Evolutionary conservation across 2,797 vertebrate species (phyloP).

Genomic region (Myoxocephalus aenaeus): DNA sequence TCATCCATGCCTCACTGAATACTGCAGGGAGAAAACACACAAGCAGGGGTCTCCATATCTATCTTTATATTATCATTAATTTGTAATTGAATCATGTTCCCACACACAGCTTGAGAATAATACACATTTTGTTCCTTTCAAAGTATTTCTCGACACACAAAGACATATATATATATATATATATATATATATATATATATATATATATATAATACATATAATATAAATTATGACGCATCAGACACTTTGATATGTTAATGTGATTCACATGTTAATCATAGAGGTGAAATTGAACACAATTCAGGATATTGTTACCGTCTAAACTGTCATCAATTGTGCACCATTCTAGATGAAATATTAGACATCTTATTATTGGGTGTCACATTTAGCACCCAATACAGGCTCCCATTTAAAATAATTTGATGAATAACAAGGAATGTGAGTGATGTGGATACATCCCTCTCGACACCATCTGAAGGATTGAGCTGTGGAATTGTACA

Average conservation of each 20-base stretch:
- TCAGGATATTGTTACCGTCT: background rate
- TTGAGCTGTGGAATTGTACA: background rate
- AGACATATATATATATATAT: background rate
- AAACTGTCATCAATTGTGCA: background rate
- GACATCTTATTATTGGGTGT: background rate
- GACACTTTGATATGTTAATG: background rate
- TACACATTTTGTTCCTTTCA: background rate
- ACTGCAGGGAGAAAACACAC: constrained; percentile 23
- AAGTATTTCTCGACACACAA: background rate
- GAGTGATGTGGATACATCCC: background rate
- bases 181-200: background rate
- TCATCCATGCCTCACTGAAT: constrained; percentile 6
- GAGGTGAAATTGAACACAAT: background rate
- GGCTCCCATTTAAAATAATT: background rate
- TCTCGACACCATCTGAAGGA: background rate
- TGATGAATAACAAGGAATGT: constrained; percentile 3
- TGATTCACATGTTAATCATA: constrained; percentile 10
- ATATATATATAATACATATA: background rate
- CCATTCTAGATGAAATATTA: constrained; percentile 25
- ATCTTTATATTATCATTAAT: constrained; percentile 6
- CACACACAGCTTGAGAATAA: background rate
- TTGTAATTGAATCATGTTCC: constrained; percentile 24
- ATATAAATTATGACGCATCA: background rate
- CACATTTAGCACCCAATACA: background rate
- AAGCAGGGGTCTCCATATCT: constrained; percentile 2